Evolutionary conservation across 1,140 invertebrate genomes (phyloP).

Genomic region (Bombus difficillimus): DNA sequence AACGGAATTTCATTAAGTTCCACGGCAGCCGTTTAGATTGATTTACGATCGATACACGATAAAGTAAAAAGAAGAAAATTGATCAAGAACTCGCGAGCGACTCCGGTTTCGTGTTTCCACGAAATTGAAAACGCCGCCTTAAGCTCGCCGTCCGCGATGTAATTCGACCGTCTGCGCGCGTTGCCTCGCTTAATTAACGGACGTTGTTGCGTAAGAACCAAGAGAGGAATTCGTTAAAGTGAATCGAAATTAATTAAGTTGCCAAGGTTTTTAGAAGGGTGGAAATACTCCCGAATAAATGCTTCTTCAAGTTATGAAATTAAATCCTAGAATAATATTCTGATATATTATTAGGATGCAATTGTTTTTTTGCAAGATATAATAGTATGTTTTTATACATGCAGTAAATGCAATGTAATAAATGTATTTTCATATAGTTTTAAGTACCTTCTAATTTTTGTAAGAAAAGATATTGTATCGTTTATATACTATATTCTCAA

Average conservation of each 20-base stretch:
- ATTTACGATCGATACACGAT: conserved; percentile 18
- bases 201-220: conserved; percentile 11
- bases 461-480: too few relatives aligned
- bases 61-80: not conserved
- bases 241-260: conserved; percentile 3
- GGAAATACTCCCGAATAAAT: not conserved
- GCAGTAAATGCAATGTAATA: too few relatives aligned
- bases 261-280: not conserved
- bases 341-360: too few relatives aligned
- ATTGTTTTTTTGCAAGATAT: too few relatives aligned
- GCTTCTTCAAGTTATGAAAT: not conserved
- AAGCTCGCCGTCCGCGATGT: not conserved
- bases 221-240: not conserved
- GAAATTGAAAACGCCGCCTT: conserved; percentile 19
- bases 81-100: not conserved
- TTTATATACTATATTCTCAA: too few relatives aligned
- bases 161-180: not conserved
- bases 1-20: conserved; percentile 39
- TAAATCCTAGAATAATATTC: too few relatives aligned
- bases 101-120: not conserved
- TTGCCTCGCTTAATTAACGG: conserved; percentile 35
- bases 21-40: not conserved
- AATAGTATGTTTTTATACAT: too few relatives aligned
- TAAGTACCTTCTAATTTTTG: not conserved
- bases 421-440: too few relatives aligned